Percentiles rank a stretch among this genome's conserved stretches.
These are phyloP conservation scores for Gasteruption jaculator DNA, from an alignment of 2,888 invertebrate genomes.

Conservation along the genomic window DNA sequence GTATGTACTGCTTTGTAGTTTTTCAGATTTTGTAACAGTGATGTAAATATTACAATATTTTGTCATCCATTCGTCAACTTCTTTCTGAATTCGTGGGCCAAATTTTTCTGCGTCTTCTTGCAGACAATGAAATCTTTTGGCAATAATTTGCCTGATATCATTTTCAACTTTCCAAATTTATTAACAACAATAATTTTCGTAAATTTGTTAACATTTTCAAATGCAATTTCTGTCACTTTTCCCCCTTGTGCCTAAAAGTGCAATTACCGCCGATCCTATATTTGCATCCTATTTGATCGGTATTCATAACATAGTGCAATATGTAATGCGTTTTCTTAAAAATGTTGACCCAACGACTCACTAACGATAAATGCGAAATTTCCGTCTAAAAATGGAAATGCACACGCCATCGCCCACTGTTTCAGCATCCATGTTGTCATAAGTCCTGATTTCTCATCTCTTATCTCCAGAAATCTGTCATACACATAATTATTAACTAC, in stretches of 20 bases:
- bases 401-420: too few relatives aligned
- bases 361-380: too few relatives aligned
- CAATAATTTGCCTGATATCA: constrained; percentile 7
- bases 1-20: too few relatives aligned
- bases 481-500: too few relatives aligned
- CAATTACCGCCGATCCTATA: constrained; percentile 15
- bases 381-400: too few relatives aligned
- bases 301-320: constrained; percentile 13
- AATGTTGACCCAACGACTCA: too few relatives aligned
- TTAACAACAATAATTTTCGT: constrained; percentile 18
- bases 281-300: constrained; percentile 17
- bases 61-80: constrained; percentile 14
- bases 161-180: constrained; percentile 15
- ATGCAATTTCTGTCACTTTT: constrained; percentile 13
- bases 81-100: constrained; percentile 19
- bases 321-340: too few relatives aligned
- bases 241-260: constrained; percentile 11
- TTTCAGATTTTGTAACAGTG: constrained; percentile 20
- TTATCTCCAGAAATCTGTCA: too few relatives aligned
- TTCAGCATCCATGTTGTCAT: too few relatives aligned
- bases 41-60: constrained; percentile 16
- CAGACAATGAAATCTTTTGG: constrained; percentile 8
- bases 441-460: too few relatives aligned
- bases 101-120: constrained; percentile 19
- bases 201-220: constrained; percentile 13